Percentiles rank a stretch among this genome's conserved stretches.
Evolutionary conservation across 2,888 invertebrate species (phyloP).

Genomic region (Agrenia bidenticulata): DNA sequence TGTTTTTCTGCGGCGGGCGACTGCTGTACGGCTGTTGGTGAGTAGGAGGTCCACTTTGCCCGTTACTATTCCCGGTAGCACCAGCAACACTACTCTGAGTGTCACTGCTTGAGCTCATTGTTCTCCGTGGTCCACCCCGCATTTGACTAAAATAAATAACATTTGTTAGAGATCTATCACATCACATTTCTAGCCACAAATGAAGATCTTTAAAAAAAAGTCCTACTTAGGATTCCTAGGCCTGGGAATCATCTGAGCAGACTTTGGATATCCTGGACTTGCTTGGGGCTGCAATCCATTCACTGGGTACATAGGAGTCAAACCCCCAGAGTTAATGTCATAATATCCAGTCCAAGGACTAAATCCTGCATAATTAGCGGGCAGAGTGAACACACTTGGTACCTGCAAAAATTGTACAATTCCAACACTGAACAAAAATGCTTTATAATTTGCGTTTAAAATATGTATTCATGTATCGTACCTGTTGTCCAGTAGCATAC

Average conservation of each 20-base stretch:
- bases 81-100: constrained; percentile 30
- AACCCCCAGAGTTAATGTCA: constrained; percentile 24
- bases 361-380: constrained; percentile 49
- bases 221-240: constrained; percentile 49
- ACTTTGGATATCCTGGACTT: constrained; percentile 59
- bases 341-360: constrained; percentile 39
- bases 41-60: constrained; percentile 12
- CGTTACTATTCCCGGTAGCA: constrained; percentile 19
- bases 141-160: constrained; percentile 28
- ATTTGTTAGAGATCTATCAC: no score
- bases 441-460: no score
- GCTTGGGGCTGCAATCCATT: constrained; percentile 71
- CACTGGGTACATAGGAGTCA: constrained; percentile 64
- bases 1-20: constrained; percentile 38
- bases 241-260: constrained; percentile 39
- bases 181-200: no score
- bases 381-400: constrained; percentile 51
- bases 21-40: constrained; percentile 31
- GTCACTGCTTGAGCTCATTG: constrained; percentile 37
- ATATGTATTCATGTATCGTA: no score
- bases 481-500: constrained; percentile 56
- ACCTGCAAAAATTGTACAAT: constrained; percentile 47
- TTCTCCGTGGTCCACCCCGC: constrained; percentile 32
- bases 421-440: no score
- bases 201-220: no score